Conservation (phyloP, 1,140 invertebrate genomes). For the Arion vulgaris region DNA sequence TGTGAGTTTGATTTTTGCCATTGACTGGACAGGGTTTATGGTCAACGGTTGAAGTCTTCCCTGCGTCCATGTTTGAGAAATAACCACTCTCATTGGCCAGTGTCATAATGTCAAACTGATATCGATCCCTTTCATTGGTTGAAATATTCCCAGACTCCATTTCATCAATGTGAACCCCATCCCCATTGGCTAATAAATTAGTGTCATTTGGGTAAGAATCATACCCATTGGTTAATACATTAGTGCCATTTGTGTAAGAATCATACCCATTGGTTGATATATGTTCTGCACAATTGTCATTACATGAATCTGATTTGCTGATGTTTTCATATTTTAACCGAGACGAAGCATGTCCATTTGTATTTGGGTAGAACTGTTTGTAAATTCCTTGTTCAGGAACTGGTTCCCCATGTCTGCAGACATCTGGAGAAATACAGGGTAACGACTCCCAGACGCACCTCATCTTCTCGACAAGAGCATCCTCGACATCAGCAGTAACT, state of each 20-base stretch:
- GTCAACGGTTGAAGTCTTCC: not conserved
- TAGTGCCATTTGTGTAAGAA: too few species aligned
- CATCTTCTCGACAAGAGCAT: not conserved
- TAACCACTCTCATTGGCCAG: not conserved
- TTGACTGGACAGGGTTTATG: not conserved
- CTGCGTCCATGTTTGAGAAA: not conserved
- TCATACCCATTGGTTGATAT: not conserved
- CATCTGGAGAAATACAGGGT: not conserved
- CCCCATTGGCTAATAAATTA: not conserved
- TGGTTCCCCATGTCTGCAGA: not conserved
- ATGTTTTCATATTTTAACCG: not conserved
- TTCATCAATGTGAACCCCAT: slow-evolving; percentile 8
- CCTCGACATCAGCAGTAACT: not conserved
- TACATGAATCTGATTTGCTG: not conserved
- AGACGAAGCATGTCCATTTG: not conserved
- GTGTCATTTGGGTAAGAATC: not conserved
- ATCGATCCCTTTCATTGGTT: not conserved
- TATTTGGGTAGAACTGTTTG: not conserved
- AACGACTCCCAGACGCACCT: not conserved
- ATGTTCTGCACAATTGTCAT: not conserved
- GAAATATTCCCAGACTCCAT: not conserved
- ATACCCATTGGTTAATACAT: not conserved
- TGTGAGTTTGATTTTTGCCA: not conserved
- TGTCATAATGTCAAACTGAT: not conserved
- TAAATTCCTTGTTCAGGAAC: not conserved